phyloP scores from a whole-genome alignment of 1,140 invertebrate genomes.

The Drosophila novamexicana region DNA sequence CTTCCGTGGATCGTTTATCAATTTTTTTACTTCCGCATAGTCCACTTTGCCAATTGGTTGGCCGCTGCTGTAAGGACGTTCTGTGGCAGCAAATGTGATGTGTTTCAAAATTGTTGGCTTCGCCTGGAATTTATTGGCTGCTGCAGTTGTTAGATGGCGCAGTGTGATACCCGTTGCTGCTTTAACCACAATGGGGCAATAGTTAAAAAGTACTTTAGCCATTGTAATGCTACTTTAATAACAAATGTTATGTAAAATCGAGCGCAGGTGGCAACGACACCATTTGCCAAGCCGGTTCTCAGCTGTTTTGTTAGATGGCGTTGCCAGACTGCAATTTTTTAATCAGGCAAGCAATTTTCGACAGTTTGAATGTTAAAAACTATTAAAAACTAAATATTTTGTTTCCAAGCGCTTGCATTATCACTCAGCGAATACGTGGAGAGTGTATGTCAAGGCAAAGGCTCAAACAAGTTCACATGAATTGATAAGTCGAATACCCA shows the following conservation, averaged over 20 bases:
- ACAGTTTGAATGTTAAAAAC: conserved; percentile 19
- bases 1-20: conserved; percentile 82
- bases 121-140: not conserved
- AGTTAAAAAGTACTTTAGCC: conserved; percentile 44
- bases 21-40: conserved; percentile 85
- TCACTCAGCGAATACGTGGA: conserved; percentile 47
- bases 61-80: conserved; percentile 35
- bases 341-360: conserved; percentile 2
- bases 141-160: not conserved
- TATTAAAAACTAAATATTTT: conserved; percentile 22
- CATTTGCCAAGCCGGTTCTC: conserved; percentile 24
- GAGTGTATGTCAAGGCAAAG: conserved; percentile 60
- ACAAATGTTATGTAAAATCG: conserved; percentile 58
- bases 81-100: not conserved
- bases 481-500: conserved; percentile 64
- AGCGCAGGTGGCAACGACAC: not conserved
- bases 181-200: conserved; percentile 20
- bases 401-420: conserved; percentile 52
- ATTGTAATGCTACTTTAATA: conserved; percentile 16
- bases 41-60: conserved; percentile 76
- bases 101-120: not conserved
- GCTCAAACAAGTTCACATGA: conserved; percentile 55
- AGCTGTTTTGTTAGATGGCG: conserved; percentile 41
- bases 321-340: conserved; percentile 33
- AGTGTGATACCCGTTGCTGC: not conserved